Conservation (phyloP, 2,113 vertebrate genomes). For the Labrus mixtus region DNA sequence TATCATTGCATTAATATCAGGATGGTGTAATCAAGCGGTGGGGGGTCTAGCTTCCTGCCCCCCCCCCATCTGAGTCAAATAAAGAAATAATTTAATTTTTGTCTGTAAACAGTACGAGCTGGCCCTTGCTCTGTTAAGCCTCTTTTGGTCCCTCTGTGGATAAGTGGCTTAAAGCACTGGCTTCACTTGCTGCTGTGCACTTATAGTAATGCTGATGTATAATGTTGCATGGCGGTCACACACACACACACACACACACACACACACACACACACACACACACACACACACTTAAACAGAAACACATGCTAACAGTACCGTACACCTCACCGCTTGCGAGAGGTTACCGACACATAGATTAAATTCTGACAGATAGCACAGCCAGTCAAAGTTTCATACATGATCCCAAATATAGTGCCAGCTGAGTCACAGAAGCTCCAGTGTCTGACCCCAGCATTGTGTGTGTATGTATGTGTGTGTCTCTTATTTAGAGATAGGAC, state of each 20-base stretch:
- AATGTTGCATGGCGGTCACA: not conserved
- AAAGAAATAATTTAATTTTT: conserved; percentile 8
- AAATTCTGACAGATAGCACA: not conserved
- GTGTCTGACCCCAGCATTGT: too few species aligned
- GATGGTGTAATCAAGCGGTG: not conserved
- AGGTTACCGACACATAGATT: conserved; percentile 4
- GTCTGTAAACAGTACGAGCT: conserved; percentile 13
- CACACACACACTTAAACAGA: not conserved
- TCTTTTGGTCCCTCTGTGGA: conserved; percentile 23
- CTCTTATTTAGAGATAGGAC: too few species aligned
- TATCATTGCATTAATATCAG: not conserved
- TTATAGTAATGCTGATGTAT: conserved; percentile 9
- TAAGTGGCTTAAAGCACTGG: conserved; percentile 19
- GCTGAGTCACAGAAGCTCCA: too few species aligned
- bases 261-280: not conserved
- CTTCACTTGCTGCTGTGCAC: not conserved
- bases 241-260: not conserved
- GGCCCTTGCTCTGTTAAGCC: conserved; percentile 14
- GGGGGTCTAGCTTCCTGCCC: not conserved
- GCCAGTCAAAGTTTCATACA: not conserved
- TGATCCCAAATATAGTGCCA: too few species aligned
- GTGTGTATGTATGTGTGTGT: too few species aligned
- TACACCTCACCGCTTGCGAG: too few species aligned
- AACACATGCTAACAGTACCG: not conserved
- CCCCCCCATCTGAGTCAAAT: conserved; percentile 1